phyloP scores from a whole-genome alignment of 2,888 invertebrate genomes.

The Callyntrura sp. region DNA sequence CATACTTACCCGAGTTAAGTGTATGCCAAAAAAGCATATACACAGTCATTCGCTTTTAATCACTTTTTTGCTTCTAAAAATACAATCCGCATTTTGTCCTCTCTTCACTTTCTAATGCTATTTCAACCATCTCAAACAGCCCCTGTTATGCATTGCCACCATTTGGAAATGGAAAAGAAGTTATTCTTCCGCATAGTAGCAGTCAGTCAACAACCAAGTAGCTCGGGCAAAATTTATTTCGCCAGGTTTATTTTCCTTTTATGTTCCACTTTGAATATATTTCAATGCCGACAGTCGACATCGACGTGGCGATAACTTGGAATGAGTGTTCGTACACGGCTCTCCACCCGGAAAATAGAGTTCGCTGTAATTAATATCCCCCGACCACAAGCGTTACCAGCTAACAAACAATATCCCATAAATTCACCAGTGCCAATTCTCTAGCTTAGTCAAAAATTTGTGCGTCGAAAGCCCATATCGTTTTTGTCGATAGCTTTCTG shows the following conservation, averaged over 20 bases:
- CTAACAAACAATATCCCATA: too few relatives aligned
- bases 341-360: not conserved
- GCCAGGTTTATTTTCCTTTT: not conserved
- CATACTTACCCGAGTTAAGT: too few relatives aligned
- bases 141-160: too few relatives aligned
- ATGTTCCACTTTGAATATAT: not conserved
- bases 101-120: not conserved
- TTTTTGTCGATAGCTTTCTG: too few relatives aligned
- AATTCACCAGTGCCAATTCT: too few relatives aligned
- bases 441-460: too few relatives aligned
- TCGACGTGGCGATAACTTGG: not conserved
- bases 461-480: too few relatives aligned
- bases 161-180: too few relatives aligned
- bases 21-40: not conserved
- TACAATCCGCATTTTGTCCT: not conserved
- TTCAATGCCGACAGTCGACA: not conserved
- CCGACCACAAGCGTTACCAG: too few relatives aligned
- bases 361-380: too few relatives aligned
- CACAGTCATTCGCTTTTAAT: slow-evolving; percentile 33
- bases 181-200: too few relatives aligned
- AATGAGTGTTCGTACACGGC: not conserved
- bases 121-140: not conserved
- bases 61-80: slow-evolving; percentile 13
- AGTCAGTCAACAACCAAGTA: too few relatives aligned
- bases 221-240: not conserved